Conservation (phyloP, 2,113 vertebrate species). For the Potamarius usumacintae region DNA sequence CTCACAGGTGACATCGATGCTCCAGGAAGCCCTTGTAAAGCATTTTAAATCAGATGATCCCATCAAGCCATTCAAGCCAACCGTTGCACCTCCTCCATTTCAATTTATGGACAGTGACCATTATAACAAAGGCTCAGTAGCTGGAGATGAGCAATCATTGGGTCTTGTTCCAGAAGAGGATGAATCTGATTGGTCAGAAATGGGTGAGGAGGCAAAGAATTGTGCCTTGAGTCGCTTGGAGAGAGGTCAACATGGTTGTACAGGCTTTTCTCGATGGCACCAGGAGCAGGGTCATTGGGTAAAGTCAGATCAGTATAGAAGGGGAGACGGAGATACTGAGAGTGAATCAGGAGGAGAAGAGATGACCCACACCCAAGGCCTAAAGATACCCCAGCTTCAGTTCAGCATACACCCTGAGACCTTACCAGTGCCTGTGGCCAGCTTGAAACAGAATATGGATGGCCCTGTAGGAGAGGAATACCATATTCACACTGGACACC, state of each 20-base stretch:
- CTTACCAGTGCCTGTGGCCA: slow-evolving; percentile 33
- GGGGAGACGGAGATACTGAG: slow-evolving; percentile 62
- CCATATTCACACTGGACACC: slow-evolving; percentile 54
- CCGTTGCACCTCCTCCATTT: slow-evolving; percentile 65
- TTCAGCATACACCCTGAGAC: slow-evolving; percentile 66
- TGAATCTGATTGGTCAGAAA: slow-evolving; percentile 76
- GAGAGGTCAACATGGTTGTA: slow-evolving; percentile 39
- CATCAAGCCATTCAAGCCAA: slow-evolving; percentile 52
- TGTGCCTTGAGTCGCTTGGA: slow-evolving; percentile 55
- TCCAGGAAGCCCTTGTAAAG: slow-evolving; percentile 56
- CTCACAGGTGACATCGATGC: slow-evolving; percentile 60
- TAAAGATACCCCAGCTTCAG: slow-evolving; percentile 69
- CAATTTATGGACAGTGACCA: slow-evolving; percentile 71
- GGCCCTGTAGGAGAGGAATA: slow-evolving; percentile 48
- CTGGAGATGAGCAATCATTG: slow-evolving; percentile 63
- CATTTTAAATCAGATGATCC: slow-evolving; percentile 60
- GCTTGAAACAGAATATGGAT: slow-evolving; percentile 54
- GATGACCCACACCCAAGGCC: slow-evolving; percentile 16
- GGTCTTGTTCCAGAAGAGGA: slow-evolving; percentile 73
- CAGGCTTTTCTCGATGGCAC: slow-evolving; percentile 60
- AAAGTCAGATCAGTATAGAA: slow-evolving; percentile 20
- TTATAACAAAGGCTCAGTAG: slow-evolving; percentile 56
- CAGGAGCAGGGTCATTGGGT: slow-evolving; percentile 18
- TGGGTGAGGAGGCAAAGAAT: slow-evolving; percentile 65
- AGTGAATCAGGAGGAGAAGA: slow-evolving; percentile 67